Conservation (phyloP, 2,113 vertebrate genomes). For the Machaerirhynchus nigripectus region DNA sequence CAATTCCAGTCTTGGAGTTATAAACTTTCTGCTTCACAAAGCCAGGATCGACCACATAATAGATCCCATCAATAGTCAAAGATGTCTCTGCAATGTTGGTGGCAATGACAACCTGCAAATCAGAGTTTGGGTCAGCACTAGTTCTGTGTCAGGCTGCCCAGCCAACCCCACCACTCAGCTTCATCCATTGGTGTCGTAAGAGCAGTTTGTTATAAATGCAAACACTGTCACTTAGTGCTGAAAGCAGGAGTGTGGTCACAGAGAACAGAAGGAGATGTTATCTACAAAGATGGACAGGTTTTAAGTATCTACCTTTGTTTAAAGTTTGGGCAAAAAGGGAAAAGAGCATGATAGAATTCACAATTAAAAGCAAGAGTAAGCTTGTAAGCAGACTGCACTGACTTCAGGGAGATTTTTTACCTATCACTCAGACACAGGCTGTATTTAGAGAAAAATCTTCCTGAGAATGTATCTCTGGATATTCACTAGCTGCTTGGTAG, state of each 20-base stretch:
- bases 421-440: not conserved
- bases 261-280: not conserved
- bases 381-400: not conserved
- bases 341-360: not conserved
- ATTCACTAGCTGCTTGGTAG: not conserved
- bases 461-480: not conserved
- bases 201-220: not conserved
- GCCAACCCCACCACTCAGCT: not conserved
- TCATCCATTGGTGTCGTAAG: accelerated
- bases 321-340: not conserved
- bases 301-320: not conserved
- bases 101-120: conserved; percentile 90
- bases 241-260: not conserved
- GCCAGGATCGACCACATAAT: conserved; percentile 96
- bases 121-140: not conserved
- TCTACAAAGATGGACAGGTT: not conserved
- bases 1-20: conserved; percentile 98
- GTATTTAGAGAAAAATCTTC: not conserved
- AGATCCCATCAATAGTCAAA: conserved; percentile 96
- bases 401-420: not conserved
- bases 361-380: not conserved
- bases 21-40: conserved; percentile 99
- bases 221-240: not conserved
- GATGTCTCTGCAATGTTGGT: conserved; percentile 98
- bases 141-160: not conserved